Conservation (phyloP, 2,888 invertebrate species). For the Drosophila kambysellisi region DNA sequence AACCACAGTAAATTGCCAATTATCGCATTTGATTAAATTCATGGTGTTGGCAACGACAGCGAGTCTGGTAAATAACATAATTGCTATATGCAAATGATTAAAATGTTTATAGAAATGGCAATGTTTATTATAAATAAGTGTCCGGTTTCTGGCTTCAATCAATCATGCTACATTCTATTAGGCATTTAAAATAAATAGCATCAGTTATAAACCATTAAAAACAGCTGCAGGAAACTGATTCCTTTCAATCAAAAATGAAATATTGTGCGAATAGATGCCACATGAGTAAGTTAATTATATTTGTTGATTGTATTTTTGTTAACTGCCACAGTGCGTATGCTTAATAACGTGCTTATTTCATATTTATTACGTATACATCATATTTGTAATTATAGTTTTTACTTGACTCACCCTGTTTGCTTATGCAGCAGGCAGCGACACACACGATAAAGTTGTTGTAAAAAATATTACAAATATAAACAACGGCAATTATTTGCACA, state of each 20-base stretch:
- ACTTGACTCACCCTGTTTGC: constrained; percentile 74
- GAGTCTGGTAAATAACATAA: constrained; percentile 32
- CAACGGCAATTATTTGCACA: constrained; percentile 36
- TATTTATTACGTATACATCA: constrained; percentile 48
- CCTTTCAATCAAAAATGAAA: not conserved
- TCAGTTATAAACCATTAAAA: not conserved
- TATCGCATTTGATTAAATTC: constrained; percentile 11
- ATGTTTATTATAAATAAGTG: not conserved
- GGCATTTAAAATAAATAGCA: no score
- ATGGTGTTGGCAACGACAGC: constrained; percentile 44
- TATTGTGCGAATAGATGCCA: not conserved
- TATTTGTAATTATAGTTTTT: constrained; percentile 5
- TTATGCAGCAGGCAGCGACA: constrained; percentile 76
- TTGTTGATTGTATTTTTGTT: not conserved
- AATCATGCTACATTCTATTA: not conserved
- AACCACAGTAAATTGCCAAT: constrained; percentile 3
- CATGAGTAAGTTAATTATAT: not conserved
- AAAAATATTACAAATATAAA: constrained; percentile 19
- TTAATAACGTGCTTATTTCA: constrained; percentile 9
- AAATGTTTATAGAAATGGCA: not conserved
- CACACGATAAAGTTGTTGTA: constrained; percentile 46
- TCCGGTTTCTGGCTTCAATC: not conserved
- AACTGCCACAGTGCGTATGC: constrained; percentile 27
- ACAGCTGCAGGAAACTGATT: not conserved
- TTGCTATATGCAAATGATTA: not conserved